Evolutionary conservation across 1,140 invertebrate species (phyloP).

Genomic region (Drosophila ogumai): DNA sequence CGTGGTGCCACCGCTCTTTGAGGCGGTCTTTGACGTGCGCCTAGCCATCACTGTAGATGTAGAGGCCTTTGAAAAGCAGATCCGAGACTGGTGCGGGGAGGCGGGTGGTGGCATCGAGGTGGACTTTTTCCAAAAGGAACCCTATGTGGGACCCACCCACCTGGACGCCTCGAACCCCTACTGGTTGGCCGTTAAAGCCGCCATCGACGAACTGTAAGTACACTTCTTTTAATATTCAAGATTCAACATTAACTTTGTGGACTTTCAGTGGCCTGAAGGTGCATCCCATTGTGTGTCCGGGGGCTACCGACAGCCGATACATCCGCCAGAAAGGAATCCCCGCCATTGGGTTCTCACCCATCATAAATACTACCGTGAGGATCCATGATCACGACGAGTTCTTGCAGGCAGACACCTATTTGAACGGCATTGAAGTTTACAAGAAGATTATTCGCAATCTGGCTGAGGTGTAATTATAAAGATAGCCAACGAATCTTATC

Average conservation of each 20-base stretch:
- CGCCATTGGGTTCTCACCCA: conserved; percentile 91
- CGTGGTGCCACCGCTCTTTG: conserved; percentile 93
- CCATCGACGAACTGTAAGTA: conserved; percentile 87
- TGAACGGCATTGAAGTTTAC: conserved; percentile 91
- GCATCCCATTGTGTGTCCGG: conserved; percentile 90
- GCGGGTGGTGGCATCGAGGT: conserved; percentile 92
- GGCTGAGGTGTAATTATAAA: conserved; percentile 84
- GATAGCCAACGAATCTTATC: conserved; percentile 1
- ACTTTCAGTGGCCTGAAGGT: conserved; percentile 86
- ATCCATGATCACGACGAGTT: conserved; percentile 93
- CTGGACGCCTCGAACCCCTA: conserved; percentile 90
- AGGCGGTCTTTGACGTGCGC: conserved; percentile 91
- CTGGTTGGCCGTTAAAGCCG: conserved; percentile 91
- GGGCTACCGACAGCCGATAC: conserved; percentile 91
- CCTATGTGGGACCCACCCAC: conserved; percentile 88
- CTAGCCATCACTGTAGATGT: conserved; percentile 90
- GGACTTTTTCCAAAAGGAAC: conserved; percentile 90
- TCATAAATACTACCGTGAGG: conserved; percentile 89
- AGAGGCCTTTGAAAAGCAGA: conserved; percentile 89
- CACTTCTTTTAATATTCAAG: conserved; percentile 86
- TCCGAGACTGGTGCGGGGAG: conserved; percentile 91
- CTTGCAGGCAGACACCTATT: conserved; percentile 89
- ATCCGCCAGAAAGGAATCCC: conserved; percentile 90
- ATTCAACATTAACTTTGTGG: no score
- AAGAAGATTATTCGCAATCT: conserved; percentile 87